Evolutionary conservation across 2,888 invertebrate species (phyloP), one percentile per base, ranked within the genome.

Genomic region (Orgyia antiqua): DNA sequence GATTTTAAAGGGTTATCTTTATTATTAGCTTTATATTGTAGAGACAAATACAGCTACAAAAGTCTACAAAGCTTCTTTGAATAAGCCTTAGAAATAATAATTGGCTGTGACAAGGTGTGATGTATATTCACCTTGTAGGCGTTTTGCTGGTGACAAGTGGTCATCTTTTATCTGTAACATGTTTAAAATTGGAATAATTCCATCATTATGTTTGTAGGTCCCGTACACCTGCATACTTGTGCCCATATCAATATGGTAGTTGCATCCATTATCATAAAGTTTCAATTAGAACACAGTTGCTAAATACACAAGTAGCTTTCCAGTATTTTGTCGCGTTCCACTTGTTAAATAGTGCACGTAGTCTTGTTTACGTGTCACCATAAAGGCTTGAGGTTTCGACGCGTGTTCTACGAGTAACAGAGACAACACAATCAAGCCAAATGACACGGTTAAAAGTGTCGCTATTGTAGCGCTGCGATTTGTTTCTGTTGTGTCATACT

Each of bases 301-400:
- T 13, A 48, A 58, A 53, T 50, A 41, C 51, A 38, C 48, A 40
- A 45, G 47, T 48, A 48, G 53, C 57, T 65, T 64, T 65, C 58
- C 49, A 56, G 51, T 61, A 58, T 64, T 15, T 60, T 54, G 59
- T 55, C 51, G 53, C 59, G 77, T 59, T 63, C 76, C 54, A 75
- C 65, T 78, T 82, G 65, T 44, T 58, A 71, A 76, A 68, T 71
- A 66, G 78, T 68, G 74, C 76, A 68, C 68, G 62, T 53, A 63
- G 60, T 44, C 35, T 45, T 64, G 68, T 71, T 69, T 69, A 74
- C 68, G 70, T 73, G 75, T 70, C 76, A 68, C 68, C 69, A 58
- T 68, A 63, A 57, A 45, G 34, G 41, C 45, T 47, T n/a, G 45
- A 61, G 45, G 55, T 50, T 51, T 46, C 45, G 42, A 42, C n/a